phyloP scores from a whole-genome alignment of 2,797 vertebrate genomes.

The Danio aesculapii region DNA sequence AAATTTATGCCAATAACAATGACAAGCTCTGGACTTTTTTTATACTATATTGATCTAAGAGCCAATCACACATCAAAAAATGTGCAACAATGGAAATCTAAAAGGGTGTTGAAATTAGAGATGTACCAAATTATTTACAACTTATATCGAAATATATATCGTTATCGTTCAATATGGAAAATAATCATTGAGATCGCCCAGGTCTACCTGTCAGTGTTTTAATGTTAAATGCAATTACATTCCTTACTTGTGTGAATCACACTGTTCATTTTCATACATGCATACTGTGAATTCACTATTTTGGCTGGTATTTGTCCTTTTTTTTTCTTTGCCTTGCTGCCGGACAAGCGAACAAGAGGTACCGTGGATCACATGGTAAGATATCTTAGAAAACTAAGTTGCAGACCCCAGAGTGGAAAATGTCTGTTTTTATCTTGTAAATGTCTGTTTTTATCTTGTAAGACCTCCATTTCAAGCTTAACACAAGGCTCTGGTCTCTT shows the following conservation, averaged over 20 bases:
- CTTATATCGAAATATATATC: no score
- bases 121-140: no score
- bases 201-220: neutral
- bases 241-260: neutral
- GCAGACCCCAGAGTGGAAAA: neutral
- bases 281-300: constrained; percentile 38
- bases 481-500: neutral
- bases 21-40: no score
- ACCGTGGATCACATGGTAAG: constrained; percentile 78
- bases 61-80: no score
- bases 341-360: constrained; percentile 80
- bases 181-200: no score
- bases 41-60: no score
- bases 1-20: no score
- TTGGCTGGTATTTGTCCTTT: constrained; percentile 60
- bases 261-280: neutral
- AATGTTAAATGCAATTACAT: neutral
- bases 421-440: neutral
- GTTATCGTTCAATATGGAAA: no score
- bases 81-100: no score
- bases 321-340: constrained; percentile 68
- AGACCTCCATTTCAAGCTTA: neutral
- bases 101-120: no score
- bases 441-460: neutral
- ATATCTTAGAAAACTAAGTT: constrained; percentile 33